phyloP scores from a whole-genome alignment of 2,888 invertebrate genomes.

The Eurytoma californica region DNA sequence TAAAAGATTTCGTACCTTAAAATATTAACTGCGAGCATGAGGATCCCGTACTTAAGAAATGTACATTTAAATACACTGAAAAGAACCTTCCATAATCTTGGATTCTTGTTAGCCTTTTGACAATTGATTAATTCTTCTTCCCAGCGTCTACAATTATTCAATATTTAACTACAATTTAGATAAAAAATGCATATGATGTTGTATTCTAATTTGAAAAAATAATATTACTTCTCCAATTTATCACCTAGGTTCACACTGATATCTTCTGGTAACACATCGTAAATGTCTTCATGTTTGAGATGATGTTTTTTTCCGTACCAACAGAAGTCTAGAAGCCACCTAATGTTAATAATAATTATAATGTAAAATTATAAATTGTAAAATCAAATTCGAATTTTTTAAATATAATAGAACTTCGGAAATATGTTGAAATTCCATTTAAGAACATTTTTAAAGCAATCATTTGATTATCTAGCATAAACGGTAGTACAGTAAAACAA shows the following conservation, averaged over 20 bases:
- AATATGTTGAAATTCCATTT: too few species aligned
- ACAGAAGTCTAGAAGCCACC: conserved; percentile 82
- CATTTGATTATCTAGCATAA: too few species aligned
- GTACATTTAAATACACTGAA: conserved; percentile 79
- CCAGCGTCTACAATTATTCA: conserved; percentile 77
- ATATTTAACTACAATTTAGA: conserved; percentile 7
- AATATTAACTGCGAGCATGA: conserved; percentile 78
- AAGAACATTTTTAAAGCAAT: too few species aligned
- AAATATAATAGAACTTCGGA: too few species aligned
- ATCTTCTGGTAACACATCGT: conserved; percentile 79
- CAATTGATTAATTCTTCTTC: conserved; percentile 77
- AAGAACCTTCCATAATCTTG: conserved; percentile 79
- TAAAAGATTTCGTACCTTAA: conserved; percentile 74
- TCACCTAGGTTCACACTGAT: conserved; percentile 81
- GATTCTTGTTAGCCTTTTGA: conserved; percentile 75
- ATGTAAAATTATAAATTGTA: too few species aligned
- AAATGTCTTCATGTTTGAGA: conserved; percentile 81
- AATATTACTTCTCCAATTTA: conserved; percentile 77
- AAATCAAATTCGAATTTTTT: too few species aligned
- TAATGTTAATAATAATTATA: conserved; percentile 62
- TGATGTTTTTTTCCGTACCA: conserved; percentile 80
- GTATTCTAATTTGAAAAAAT: not conserved
- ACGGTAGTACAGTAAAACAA: too few species aligned
- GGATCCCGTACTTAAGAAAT: conserved; percentile 79
- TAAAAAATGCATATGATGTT: not conserved